Percentiles rank a stretch among this genome's conserved stretches.
Conservation (phyloP, 1,140 invertebrate species). For the Batillaria attramentaria region DNA sequence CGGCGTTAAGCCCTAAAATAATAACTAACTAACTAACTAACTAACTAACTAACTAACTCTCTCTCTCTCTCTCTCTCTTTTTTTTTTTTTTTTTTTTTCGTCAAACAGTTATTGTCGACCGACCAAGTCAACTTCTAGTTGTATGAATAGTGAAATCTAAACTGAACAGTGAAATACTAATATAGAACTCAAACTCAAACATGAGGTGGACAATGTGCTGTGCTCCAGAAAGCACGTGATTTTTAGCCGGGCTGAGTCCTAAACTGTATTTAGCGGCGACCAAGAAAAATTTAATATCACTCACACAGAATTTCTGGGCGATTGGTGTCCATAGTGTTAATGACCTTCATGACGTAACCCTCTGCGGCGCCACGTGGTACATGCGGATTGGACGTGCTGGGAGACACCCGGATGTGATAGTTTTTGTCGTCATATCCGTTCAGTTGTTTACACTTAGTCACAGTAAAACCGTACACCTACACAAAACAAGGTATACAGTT, state of each 20-base stretch:
- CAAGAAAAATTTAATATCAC: too few relatives aligned
- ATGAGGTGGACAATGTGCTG: neutral
- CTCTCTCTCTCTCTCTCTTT: too few relatives aligned
- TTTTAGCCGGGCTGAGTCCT: neutral
- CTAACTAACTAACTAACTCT: too few relatives aligned
- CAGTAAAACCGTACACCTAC: constrained; percentile 79
- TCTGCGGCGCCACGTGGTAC: constrained; percentile 57
- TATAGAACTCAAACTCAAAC: neutral
- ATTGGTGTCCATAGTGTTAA: constrained; percentile 85
- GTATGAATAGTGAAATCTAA: constrained; percentile 19
- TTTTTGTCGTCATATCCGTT: constrained; percentile 89
- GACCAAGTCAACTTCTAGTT: neutral
- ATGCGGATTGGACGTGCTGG: constrained; percentile 52
- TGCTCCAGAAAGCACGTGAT: neutral
- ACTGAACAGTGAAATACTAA: neutral
- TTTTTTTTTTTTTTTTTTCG: too few relatives aligned
- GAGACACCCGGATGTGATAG: constrained; percentile 74
- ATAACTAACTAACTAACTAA: neutral
- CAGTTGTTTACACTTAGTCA: constrained; percentile 78
- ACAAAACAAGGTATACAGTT: neutral
- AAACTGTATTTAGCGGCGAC: too few relatives aligned
- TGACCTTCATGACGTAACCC: constrained; percentile 86
- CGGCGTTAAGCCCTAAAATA: neutral
- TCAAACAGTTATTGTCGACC: too few relatives aligned
- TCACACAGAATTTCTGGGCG: constrained; percentile 76